A percentile compares a stretch with the other conserved stretches of the same genome.
These are phyloP conservation scores for Triops cancriformis DNA, from an alignment of 1,140 invertebrate genomes.

Conservation along the genomic window DNA sequence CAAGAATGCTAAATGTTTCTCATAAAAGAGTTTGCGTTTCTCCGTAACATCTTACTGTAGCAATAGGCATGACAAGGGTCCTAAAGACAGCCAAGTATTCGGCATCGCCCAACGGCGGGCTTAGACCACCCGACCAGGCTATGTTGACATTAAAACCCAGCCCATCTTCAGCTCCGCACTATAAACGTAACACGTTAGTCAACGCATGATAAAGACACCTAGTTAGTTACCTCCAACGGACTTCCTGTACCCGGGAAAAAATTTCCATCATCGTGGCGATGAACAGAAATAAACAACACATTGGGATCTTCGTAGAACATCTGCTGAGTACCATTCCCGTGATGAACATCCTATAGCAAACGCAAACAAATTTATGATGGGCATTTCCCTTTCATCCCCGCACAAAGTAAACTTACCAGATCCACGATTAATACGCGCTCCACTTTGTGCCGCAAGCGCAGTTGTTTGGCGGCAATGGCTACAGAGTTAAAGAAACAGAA, in stretches of 20 bases:
- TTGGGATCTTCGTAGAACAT: constrained; percentile 89
- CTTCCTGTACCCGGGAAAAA: constrained; percentile 98
- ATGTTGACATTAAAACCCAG: constrained; percentile 95
- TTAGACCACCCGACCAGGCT: constrained; percentile 83
- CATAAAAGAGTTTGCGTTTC: not conserved
- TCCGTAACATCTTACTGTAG: constrained; percentile 51
- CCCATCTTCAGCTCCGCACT: constrained; percentile 82
- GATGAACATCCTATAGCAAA: constrained; percentile 81
- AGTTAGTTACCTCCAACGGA: constrained; percentile 56
- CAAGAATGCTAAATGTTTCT: too few species aligned
- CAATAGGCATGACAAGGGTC: constrained; percentile 83
- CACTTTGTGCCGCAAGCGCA: constrained; percentile 73
- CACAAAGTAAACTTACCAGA: constrained; percentile 57
- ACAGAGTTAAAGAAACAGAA: constrained; percentile 99
- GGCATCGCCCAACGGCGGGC: constrained; percentile 89
- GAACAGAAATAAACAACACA: constrained; percentile 92
- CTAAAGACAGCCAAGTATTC: constrained; percentile 97
- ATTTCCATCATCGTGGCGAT: constrained; percentile 98
- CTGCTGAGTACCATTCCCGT: constrained; percentile 98
- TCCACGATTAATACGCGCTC: constrained; percentile 92
- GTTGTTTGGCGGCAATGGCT: constrained; percentile 86
- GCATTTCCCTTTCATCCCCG: not conserved
- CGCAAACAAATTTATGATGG: constrained; percentile 23
- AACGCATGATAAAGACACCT: not conserved
- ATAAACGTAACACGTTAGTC: constrained; percentile 17